These are phyloP conservation scores for Drosophila lowei DNA, from an alignment of 1,140 invertebrate species.

Conservation along the genomic window DNA sequence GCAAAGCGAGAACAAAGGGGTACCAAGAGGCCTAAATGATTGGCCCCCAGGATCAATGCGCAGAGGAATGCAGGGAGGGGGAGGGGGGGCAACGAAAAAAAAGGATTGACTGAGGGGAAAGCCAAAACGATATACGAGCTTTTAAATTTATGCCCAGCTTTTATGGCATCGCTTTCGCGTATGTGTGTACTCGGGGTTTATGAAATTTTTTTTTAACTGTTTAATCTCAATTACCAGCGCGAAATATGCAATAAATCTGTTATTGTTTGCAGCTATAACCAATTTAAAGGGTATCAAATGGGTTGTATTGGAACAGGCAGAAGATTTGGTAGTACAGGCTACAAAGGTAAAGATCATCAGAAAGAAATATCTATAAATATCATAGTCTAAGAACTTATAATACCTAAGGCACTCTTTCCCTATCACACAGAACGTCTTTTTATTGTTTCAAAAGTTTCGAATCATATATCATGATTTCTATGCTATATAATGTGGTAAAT, in stretches of 20 bases:
- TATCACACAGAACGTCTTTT: too few relatives aligned
- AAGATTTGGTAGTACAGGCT: too few relatives aligned
- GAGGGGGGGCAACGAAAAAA: not conserved
- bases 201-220: constrained; percentile 74
- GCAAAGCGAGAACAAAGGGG: not conserved
- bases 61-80: constrained; percentile 6
- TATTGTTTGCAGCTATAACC: constrained; percentile 67
- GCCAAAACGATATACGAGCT: constrained; percentile 60
- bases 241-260: constrained; percentile 79
- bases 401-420: too few relatives aligned
- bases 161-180: constrained; percentile 29
- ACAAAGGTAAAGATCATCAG: too few relatives aligned
- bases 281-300: constrained; percentile 21
- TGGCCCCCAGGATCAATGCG: constrained; percentile 19
- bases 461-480: too few relatives aligned
- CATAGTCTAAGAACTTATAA: too few relatives aligned
- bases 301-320: not conserved
- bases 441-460: too few relatives aligned
- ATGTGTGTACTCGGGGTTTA: constrained; percentile 40
- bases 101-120: constrained; percentile 31
- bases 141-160: constrained; percentile 71
- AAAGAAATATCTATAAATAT: too few relatives aligned
- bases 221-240: constrained; percentile 79
- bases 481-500: too few relatives aligned
- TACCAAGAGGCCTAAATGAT: constrained; percentile 19